Base-by-base conservation (phyloP, 2,888 invertebrate species). In the Trissoscelio sp. region DNA sequence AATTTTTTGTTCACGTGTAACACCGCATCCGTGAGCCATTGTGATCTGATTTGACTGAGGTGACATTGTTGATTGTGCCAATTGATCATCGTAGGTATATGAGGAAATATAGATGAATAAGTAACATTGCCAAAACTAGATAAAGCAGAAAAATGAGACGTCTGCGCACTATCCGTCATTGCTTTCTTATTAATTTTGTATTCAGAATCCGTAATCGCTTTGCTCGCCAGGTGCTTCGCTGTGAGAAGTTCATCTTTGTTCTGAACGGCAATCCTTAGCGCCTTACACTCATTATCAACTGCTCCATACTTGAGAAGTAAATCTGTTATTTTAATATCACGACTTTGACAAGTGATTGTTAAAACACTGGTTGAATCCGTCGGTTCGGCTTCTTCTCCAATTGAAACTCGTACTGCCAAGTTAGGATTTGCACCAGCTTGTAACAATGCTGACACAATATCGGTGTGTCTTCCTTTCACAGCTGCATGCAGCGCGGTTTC, bases 111-210 rank as follows among this genome's bases (percentile, higher is more conserved):
- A 7, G 96, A 94, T 85, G 95, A 95, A 90, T 96, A 96, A 0
- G 96, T 96, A 37, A 96, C 93, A 83, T 92, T 93, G 1, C 93
- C 93, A 31, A 93, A 92, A 70, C 91, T 92, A 0, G 93, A 92
- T 24, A 93, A 89, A 12, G 93, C 92, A 6, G 92, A 92, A 74
- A 93, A 93, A 81, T 93, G 93, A 1, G 93, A 92, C 24, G 92
- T 92, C 3, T 93, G 92, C 0, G 93, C 92, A 11, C 92, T 92
- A 86, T 95, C 94, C 0, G 95, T 95, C 92, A 98, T 94, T 0
- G 95, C 94, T 83, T 96, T 95, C 90, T 97, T 97, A 92, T 98
- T 98, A 55, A 99, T 95, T 92, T 97, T 97, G 91, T 96, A 96
- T 88, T 99, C 98, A 0, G 96, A 96, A 92, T 99, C 99, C 0